phyloP scores from a whole-genome alignment of 92 coral and sea anemone species.

The Phenganax stokvisi region DNA sequence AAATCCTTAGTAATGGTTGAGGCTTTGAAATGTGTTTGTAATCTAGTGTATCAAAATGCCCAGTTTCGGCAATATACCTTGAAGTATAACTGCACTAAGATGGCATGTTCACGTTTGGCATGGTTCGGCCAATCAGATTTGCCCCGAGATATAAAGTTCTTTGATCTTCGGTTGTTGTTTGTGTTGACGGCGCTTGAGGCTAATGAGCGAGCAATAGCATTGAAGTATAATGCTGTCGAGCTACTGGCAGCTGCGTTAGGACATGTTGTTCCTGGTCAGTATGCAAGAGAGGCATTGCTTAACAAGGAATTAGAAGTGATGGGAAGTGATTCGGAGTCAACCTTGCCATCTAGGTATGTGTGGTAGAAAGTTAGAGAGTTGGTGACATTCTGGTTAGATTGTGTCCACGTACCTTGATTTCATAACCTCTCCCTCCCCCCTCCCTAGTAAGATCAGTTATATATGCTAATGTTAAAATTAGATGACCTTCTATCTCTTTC shows the following conservation, averaged over 20 bases:
- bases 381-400: not conserved
- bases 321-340: conserved; percentile 11
- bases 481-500: not conserved
- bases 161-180: conserved; percentile 85
- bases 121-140: conserved; percentile 67
- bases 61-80: conserved; percentile 65
- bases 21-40: conserved; percentile 88
- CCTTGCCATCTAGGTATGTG: conserved; percentile 18
- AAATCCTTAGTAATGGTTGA: conserved; percentile 56
- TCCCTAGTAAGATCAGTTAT: too few relatives aligned
- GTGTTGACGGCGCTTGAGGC: conserved; percentile 78
- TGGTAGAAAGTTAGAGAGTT: not conserved
- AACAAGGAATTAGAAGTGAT: conserved; percentile 4
- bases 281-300: conserved; percentile 54
- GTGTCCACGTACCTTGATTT: not conserved
- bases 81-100: conserved; percentile 55
- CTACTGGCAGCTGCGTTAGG: conserved; percentile 72
- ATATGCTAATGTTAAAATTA: too few relatives aligned
- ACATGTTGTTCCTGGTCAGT: conserved; percentile 64
- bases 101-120: conserved; percentile 54
- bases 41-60: conserved; percentile 75
- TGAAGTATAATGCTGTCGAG: conserved; percentile 60
- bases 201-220: conserved; percentile 60
- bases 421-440: not conserved
- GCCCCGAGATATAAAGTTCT: conserved; percentile 61